Conservation (phyloP, 2,797 vertebrate species). For the Xiphophorus birchmanni region DNA sequence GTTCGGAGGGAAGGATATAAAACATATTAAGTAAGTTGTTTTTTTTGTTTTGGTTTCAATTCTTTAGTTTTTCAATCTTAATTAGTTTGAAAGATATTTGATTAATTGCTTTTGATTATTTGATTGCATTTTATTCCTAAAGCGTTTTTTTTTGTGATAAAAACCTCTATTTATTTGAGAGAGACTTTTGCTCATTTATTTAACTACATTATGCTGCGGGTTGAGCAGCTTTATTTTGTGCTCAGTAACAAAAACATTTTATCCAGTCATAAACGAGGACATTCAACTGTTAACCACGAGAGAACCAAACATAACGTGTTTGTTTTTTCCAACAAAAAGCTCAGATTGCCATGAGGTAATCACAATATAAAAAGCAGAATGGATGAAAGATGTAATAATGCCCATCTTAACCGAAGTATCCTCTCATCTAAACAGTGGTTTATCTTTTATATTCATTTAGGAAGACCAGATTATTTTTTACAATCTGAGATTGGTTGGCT, state of each 20-base stretch:
- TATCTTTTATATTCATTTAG: slow-evolving; percentile 3
- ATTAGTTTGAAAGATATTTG: not conserved
- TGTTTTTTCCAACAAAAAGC: not conserved
- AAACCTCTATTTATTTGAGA: not conserved
- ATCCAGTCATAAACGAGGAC: not conserved
- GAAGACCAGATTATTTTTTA: not conserved
- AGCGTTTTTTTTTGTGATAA: not conserved
- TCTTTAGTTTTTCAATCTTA: not conserved
- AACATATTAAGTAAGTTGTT: not conserved
- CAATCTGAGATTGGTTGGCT: not conserved
- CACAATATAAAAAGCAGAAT: slow-evolving; percentile 1
- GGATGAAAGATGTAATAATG: not conserved
- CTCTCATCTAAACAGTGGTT: not conserved
- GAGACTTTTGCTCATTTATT: not conserved
- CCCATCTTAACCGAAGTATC: not conserved
- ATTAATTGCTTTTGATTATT: not conserved
- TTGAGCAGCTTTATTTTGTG: not conserved
- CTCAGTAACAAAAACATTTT: not conserved
- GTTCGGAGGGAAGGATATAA: not conserved
- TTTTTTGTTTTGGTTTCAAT: not conserved
- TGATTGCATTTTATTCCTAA: not conserved
- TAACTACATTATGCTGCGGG: not conserved
- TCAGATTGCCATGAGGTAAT: not conserved
- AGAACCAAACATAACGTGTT: not conserved
- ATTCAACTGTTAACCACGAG: not conserved